These are phyloP conservation scores for Chlorodrepanis virens DNA, from an alignment of 2,113 vertebrate genomes.

Conservation along the genomic window DNA sequence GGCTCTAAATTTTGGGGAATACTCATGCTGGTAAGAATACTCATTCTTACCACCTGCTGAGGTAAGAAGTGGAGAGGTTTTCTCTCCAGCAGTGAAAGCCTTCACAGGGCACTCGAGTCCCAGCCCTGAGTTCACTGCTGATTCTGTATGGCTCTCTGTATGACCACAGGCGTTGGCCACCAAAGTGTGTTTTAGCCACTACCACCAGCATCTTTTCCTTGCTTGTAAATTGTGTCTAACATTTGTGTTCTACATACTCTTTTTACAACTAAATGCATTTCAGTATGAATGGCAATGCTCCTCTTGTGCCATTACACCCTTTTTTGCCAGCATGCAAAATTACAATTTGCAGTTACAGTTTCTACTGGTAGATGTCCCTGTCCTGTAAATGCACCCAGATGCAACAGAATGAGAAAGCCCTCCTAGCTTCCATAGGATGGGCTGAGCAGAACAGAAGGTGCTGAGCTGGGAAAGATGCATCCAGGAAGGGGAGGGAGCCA, in stretches of 20 bases:
- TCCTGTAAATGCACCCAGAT: not conserved
- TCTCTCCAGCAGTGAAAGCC: not conserved
- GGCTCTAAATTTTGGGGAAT: not conserved
- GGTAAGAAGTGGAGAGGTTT: not conserved
- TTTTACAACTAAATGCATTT: not conserved
- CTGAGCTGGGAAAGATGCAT: not conserved
- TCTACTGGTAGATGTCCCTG: not conserved
- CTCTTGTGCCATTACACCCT: not conserved
- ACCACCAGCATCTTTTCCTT: not conserved
- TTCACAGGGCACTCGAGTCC: rapidly evolving
- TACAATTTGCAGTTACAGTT: not conserved
- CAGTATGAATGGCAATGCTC: not conserved
- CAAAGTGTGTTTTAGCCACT: not conserved
- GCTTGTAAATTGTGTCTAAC: not conserved
- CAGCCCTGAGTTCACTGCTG: not conserved
- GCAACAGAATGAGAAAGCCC: not conserved
- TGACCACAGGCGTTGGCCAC: not conserved
- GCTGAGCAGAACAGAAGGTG: not conserved
- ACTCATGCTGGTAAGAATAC: not conserved
- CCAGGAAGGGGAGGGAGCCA: not conserved
- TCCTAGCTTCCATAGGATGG: not conserved
- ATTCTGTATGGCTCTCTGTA: not conserved
- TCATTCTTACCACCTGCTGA: not conserved
- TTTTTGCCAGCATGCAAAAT: not conserved
- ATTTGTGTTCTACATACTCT: not conserved